Conservation (phyloP, 2,797 vertebrate genomes). For the Urocyon cinereoargenteus region DNA sequence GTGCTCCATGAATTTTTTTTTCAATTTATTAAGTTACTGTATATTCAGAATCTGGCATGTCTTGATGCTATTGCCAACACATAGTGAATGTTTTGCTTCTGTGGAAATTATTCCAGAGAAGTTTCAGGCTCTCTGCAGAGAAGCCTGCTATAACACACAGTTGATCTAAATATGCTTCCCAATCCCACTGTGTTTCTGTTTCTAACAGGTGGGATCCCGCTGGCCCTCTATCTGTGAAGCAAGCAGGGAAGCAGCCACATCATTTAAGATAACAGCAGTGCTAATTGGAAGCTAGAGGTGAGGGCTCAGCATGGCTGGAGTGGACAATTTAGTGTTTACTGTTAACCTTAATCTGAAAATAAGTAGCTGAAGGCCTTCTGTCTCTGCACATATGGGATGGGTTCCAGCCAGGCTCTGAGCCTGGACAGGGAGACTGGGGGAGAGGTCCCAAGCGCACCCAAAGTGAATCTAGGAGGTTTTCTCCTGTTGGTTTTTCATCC, state of each 20-base stretch:
- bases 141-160: not conserved
- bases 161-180: not conserved
- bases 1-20: not conserved
- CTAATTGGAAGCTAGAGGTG: not conserved
- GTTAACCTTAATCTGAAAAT: not conserved
- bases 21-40: not conserved
- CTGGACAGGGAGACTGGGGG: not conserved
- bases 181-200: not conserved
- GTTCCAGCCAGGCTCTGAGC: not conserved
- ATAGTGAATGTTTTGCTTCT: constrained; percentile 6
- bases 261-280: not conserved
- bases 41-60: not conserved
- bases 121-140: constrained; percentile 19
- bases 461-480: not conserved
- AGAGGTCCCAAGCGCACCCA: not conserved
- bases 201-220: not conserved
- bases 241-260: not conserved
- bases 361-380: not conserved
- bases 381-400: not conserved
- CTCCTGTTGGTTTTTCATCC: not conserved
- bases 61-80: not conserved
- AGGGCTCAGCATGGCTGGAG: not conserved
- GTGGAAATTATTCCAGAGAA: constrained; percentile 23
- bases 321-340: not conserved
- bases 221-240: not conserved